phyloP scores from a whole-genome alignment of 2,888 invertebrate genomes.

The Spilosoma lubricipeda region DNA sequence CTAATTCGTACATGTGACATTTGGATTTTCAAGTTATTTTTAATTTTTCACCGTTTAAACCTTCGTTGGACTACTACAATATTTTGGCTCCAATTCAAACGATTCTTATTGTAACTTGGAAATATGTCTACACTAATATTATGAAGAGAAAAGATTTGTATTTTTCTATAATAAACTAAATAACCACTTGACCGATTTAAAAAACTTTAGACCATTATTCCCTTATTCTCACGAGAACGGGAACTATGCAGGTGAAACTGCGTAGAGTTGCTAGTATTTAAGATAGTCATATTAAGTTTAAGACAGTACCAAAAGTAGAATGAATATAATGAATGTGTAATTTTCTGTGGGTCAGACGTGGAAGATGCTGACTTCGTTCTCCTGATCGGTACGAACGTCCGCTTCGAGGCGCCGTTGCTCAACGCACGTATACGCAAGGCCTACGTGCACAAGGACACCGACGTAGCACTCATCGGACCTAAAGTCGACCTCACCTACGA shows the following conservation, averaged over 20 bases:
- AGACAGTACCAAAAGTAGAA: not conserved
- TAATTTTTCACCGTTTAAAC: too few relatives aligned
- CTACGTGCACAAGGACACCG: constrained; percentile 97
- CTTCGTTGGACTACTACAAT: too few relatives aligned
- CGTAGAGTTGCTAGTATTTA: too few relatives aligned
- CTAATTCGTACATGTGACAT: too few relatives aligned
- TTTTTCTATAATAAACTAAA: too few relatives aligned
- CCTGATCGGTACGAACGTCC: constrained; percentile 98
- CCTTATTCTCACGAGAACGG: too few relatives aligned
- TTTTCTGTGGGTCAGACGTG: constrained; percentile 84
- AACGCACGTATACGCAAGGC: constrained; percentile 98
- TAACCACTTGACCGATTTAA: too few relatives aligned
- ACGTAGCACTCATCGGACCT: constrained; percentile 95
- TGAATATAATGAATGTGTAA: not conserved
- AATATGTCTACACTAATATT: too few relatives aligned
- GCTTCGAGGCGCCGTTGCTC: constrained; percentile 98
- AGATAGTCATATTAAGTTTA: not conserved
- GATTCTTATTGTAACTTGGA: not conserved
- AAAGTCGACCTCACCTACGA: constrained; percentile 97
- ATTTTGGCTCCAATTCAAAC: not conserved
- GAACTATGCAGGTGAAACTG: too few relatives aligned
- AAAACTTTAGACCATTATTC: too few relatives aligned
- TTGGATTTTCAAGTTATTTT: too few relatives aligned
- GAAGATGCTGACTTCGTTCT: constrained; percentile 98
- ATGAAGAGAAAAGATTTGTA: too few relatives aligned